These are phyloP conservation scores for Drosophila rubida DNA, from an alignment of 2,888 invertebrate genomes.

Conservation along the genomic window DNA sequence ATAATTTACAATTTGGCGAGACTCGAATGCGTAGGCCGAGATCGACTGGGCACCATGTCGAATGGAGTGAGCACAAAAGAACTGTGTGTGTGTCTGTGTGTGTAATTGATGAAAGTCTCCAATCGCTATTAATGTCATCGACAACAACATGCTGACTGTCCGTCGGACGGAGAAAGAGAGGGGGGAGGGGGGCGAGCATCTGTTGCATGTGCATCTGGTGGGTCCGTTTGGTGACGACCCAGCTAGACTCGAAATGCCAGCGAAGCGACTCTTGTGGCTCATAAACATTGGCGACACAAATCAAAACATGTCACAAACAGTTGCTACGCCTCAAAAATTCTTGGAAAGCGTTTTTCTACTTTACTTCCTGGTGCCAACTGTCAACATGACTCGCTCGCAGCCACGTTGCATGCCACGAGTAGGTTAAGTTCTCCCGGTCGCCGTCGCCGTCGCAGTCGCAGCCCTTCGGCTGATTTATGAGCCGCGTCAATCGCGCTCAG, in stretches of 20 bases:
- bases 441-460: neutral
- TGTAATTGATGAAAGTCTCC: conserved; percentile 80
- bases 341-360: conserved; percentile 73
- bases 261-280: conserved; percentile 53
- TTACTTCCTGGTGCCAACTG: conserved; percentile 74
- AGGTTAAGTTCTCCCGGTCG: conserved; percentile 3
- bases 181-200: neutral
- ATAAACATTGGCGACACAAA: conserved; percentile 79
- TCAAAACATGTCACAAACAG: conserved; percentile 80
- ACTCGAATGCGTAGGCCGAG: conserved; percentile 71
- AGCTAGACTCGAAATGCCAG: neutral
- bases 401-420: neutral
- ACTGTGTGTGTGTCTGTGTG: conserved; percentile 56
- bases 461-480: conserved; percentile 66
- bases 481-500: conserved; percentile 56
- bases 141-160: conserved; percentile 61
- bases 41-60: conserved; percentile 41
- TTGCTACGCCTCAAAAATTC: conserved; percentile 79
- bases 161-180: conserved; percentile 18
- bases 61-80: conserved; percentile 35
- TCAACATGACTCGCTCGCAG: conserved; percentile 47
- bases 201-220: conserved; percentile 51
- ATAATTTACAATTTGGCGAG: conserved; percentile 72
- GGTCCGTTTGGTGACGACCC: conserved; percentile 17
- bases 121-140: conserved; percentile 81